Evolutionary conservation across 2,888 invertebrate genomes (phyloP).

Genomic region (Lordiphosa andalusiaca): DNA sequence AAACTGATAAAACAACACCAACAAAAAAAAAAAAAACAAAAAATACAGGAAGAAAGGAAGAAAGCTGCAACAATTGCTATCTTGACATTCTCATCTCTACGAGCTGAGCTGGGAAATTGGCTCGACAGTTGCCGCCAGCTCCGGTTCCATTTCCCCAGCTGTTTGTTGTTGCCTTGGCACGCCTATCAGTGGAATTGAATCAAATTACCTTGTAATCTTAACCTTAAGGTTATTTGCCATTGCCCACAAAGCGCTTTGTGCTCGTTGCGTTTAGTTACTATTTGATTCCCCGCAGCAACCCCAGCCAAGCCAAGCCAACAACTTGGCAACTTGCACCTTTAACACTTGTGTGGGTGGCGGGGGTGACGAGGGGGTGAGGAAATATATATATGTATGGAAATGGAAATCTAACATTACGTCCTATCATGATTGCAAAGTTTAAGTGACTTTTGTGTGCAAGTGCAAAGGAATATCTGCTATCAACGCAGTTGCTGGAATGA

Average conservation of each 20-base stretch:
- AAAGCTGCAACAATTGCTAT: conserved; percentile 57
- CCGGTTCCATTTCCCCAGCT: conserved; percentile 19
- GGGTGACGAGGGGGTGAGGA: conserved; percentile 17
- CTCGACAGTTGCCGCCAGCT: conserved; percentile 35
- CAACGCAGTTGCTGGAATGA: conserved; percentile 22
- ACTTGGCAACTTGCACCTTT: conserved; percentile 49
- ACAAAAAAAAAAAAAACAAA: too few relatives aligned
- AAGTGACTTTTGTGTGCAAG: conserved; percentile 73
- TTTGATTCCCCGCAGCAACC: conserved; percentile 42
- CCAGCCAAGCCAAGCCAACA: not conserved
- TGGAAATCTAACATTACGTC: conserved; percentile 76
- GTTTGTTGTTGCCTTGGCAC: conserved; percentile 61
- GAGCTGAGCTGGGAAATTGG: conserved; percentile 54
- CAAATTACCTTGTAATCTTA: conserved; percentile 81
- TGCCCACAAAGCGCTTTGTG: conserved; percentile 66
- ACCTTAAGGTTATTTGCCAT: conserved; percentile 79
- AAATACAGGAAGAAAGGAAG: conserved; percentile 20
- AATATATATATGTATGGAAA: conserved; percentile 51
- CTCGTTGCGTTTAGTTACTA: conserved; percentile 68
- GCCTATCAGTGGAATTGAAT: conserved; percentile 80
- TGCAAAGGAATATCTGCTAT: conserved; percentile 47
- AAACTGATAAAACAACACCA: conserved; percentile 64
- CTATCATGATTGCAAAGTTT: conserved; percentile 77
- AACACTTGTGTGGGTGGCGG: conserved; percentile 49
- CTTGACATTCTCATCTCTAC: conserved; percentile 62